phyloP scores from a whole-genome alignment of 2,888 invertebrate species.

The Philopedon plagiatum region DNA sequence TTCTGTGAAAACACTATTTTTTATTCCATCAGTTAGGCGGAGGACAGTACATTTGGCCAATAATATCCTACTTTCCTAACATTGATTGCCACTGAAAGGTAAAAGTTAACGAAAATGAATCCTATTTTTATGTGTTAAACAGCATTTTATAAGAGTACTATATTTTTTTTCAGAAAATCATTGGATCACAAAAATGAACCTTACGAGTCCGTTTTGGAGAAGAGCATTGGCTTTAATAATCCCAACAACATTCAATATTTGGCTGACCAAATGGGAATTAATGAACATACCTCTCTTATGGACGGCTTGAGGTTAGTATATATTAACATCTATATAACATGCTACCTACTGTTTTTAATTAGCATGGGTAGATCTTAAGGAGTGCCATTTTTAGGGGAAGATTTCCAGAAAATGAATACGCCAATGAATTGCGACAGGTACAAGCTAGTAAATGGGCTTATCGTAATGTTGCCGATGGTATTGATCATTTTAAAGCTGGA shows the following conservation, averaged over 20 bases:
- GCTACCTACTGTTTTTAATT: too few relatives aligned
- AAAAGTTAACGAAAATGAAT: background rate
- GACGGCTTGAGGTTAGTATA: constrained; percentile 77
- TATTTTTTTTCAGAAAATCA: constrained; percentile 76
- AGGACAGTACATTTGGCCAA: constrained; percentile 12
- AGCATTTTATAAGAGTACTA: constrained; percentile 52
- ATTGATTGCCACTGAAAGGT: constrained; percentile 12
- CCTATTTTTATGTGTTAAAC: background rate
- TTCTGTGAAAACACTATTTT: background rate
- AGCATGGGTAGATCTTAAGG: background rate
- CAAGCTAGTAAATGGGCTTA: constrained; percentile 97
- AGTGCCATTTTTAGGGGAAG: constrained; percentile 73
- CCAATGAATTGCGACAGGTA: constrained; percentile 86
- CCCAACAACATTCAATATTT: constrained; percentile 90
- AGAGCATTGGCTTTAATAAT: constrained; percentile 90
- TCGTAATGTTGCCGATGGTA: constrained; percentile 93
- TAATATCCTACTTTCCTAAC: constrained; percentile 4
- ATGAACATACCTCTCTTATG: constrained; percentile 80
- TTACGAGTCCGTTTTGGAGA: constrained; percentile 86
- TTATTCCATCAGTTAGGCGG: background rate
- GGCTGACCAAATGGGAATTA: constrained; percentile 81
- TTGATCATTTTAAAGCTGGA: constrained; percentile 94
- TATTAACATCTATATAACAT: too few relatives aligned
- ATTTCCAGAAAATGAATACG: constrained; percentile 86
- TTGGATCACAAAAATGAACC: constrained; percentile 84